Evolutionary conservation across 92 coral and sea anemone species (phyloP).

Genomic region (Metridium senile): DNA sequence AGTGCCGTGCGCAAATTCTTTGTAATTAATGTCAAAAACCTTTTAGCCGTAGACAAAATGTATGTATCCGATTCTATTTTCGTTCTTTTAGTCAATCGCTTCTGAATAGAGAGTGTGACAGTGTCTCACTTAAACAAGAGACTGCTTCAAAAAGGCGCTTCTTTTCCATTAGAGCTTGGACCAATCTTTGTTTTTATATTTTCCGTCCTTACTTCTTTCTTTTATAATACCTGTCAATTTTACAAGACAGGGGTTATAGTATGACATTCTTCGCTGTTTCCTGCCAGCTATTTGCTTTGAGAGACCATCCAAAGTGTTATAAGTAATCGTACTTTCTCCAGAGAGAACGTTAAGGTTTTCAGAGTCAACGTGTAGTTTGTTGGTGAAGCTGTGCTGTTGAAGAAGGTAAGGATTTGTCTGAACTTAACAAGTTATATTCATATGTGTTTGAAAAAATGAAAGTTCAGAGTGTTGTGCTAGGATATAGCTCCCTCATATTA

Average conservation of each 20-base stretch:
- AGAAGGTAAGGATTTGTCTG: not conserved
- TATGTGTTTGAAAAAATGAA: too few species aligned
- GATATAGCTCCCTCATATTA: too few species aligned
- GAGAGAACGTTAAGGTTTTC: not conserved
- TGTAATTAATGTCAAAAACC: constrained; percentile 8
- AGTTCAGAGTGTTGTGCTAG: too few species aligned
- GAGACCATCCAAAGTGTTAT: not conserved
- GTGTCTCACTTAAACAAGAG: not conserved
- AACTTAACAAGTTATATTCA: not conserved
- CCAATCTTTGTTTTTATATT: not conserved
- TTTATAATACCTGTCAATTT: not conserved
- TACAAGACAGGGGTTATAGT: too few species aligned
- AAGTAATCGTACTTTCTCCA: not conserved
- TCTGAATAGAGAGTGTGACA: not conserved
- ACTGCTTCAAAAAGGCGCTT: not conserved
- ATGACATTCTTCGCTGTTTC: not conserved
- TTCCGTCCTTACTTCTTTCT: not conserved
- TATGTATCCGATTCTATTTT: not conserved
- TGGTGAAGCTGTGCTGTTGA: not conserved
- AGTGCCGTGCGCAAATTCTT: too few species aligned
- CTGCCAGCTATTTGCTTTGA: not conserved
- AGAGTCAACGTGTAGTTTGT: not conserved
- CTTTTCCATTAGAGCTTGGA: not conserved
- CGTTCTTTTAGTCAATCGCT: not conserved
- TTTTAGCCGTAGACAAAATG: not conserved